Percentiles rank a stretch among this genome's conserved stretches.
Evolutionary conservation across 2,113 vertebrate genomes (phyloP).

Genomic region (Meriones unguiculatus): DNA sequence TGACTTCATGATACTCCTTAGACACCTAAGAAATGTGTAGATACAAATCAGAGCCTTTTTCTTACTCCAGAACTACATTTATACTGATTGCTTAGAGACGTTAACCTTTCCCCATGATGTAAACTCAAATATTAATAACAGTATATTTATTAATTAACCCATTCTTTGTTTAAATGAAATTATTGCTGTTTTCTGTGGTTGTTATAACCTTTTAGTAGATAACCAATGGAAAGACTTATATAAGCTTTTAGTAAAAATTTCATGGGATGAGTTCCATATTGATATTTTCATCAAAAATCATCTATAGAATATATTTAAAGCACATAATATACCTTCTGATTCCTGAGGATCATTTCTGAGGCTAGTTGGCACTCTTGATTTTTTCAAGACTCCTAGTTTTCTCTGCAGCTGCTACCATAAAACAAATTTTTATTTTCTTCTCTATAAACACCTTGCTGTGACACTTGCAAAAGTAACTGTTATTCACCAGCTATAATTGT

Average conservation of each 20-base stretch:
- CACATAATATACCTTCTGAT: not conserved
- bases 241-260: not conserved
- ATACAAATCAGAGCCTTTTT: not conserved
- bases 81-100: not conserved
- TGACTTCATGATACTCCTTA: not conserved
- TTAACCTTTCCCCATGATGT: not conserved
- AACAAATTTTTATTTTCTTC: not conserved
- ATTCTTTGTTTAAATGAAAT: not conserved
- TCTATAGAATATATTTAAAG: not conserved
- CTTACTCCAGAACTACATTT: not conserved
- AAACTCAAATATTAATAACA: not conserved
- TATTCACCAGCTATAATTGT: no score
- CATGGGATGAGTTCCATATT: not conserved
- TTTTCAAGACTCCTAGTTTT: constrained; percentile 4
- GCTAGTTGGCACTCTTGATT: not conserved
- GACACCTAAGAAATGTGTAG: not conserved
- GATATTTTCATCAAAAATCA: not conserved
- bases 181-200: not conserved
- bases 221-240: not conserved
- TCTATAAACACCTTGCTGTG: not conserved
- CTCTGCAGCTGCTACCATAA: not conserved
- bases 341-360: not conserved
- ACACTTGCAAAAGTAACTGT: not conserved
- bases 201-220: not conserved
- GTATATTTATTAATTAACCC: not conserved